A percentile compares a stretch with the other conserved stretches of the same genome.
These are phyloP conservation scores for Alethe castanea DNA, from an alignment of 2,113 vertebrate species.

Conservation along the genomic window DNA sequence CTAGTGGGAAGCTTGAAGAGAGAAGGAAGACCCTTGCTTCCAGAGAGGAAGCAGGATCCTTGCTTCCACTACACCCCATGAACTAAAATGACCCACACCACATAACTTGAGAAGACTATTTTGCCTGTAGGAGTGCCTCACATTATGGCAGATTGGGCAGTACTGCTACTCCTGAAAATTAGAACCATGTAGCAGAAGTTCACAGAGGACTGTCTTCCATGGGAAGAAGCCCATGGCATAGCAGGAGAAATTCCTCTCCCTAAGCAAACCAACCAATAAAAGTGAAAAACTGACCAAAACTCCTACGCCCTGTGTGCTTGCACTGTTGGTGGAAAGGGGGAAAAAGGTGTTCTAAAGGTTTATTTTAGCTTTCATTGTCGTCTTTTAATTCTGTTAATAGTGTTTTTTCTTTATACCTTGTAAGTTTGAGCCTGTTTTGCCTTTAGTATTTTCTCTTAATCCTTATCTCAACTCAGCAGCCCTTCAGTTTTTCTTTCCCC, in stretches of 20 bases:
- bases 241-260: background rate
- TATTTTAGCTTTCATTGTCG: background rate
- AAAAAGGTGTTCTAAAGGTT: background rate
- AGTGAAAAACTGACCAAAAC: background rate
- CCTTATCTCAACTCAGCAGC: background rate
- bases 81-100: background rate
- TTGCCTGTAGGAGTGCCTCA: background rate
- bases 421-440: background rate
- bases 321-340: rapidly evolving
- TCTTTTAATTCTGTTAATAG: background rate
- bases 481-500: background rate
- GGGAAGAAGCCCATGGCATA: background rate
- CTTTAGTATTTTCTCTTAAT: background rate
- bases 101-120: background rate
- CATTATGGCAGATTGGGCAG: rapidly evolving
- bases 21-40: background rate
- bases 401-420: background rate
- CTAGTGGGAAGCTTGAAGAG: background rate
- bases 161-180: background rate
- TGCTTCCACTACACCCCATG: background rate
- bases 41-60: background rate
- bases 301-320: rapidly evolving
- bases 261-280: too few species aligned
- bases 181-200: background rate
- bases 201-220: too few species aligned